Conservation (phyloP, 2,888 invertebrate genomes). For the Gymnocheta viridis region DNA sequence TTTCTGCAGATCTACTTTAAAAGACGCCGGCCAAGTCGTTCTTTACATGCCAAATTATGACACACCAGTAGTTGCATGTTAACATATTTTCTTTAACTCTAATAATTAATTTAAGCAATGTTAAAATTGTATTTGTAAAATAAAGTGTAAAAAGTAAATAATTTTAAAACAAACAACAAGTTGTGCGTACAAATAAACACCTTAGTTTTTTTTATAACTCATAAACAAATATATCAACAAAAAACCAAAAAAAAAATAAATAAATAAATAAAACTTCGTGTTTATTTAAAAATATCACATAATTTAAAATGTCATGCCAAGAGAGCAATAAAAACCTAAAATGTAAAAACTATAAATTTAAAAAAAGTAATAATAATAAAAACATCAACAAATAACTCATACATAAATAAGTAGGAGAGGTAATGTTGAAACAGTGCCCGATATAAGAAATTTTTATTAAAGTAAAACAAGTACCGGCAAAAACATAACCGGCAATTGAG, state of each 20-base stretch:
- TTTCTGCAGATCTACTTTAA: no score
- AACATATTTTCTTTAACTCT: not conserved
- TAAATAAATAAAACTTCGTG: no score
- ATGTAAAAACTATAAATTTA: constrained; percentile 1
- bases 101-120: not conserved
- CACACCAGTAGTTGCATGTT: not conserved
- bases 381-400: not conserved
- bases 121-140: constrained; percentile 27
- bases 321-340: not conserved
- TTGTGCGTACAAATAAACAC: constrained; percentile 50
- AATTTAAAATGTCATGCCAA: constrained; percentile 37
- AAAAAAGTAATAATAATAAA: not conserved
- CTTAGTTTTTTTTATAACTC: constrained; percentile 9
- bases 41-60: not conserved
- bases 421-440: constrained; percentile 4
- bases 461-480: constrained; percentile 7
- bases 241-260: not conserved
- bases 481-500: constrained; percentile 17
- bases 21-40: not conserved
- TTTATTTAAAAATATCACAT: constrained; percentile 27
- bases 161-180: constrained; percentile 31
- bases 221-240: not conserved
- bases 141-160: constrained; percentile 24
- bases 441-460: not conserved
- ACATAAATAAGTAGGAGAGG: not conserved